These are phyloP conservation scores for Brevimyrus niger DNA, from an alignment of 2,113 vertebrate genomes.

Conservation along the genomic window DNA sequence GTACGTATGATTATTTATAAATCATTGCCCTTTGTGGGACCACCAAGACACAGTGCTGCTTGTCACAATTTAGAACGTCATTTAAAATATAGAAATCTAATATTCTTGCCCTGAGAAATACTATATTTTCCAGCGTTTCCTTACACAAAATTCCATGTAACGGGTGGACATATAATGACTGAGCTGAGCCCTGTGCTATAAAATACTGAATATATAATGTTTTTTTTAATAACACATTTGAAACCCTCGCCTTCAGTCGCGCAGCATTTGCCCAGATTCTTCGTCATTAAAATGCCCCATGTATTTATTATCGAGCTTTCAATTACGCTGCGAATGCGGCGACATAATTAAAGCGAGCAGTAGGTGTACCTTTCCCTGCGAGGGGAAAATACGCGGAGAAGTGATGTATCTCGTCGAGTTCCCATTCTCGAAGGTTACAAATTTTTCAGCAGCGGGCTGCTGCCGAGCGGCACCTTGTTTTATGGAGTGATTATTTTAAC, in stretches of 20 bases:
- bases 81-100: neutral
- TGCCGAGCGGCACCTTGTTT: constrained; percentile 34
- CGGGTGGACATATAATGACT: neutral
- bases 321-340: constrained; percentile 65
- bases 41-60: neutral
- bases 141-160: neutral
- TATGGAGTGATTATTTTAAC: constrained; percentile 45
- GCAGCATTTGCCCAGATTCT: constrained; percentile 2
- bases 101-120: neutral
- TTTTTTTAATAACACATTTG: neutral
- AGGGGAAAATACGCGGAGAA: constrained; percentile 48
- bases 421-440: constrained; percentile 59
- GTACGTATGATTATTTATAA: neutral
- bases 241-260: constrained; percentile 13
- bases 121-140: neutral
- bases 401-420: constrained; percentile 56
- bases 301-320: constrained; percentile 60
- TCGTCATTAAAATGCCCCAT: constrained; percentile 34
- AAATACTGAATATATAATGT: neutral
- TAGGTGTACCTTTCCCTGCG: constrained; percentile 43
- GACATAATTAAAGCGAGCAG: constrained; percentile 67
- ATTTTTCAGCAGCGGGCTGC: constrained; percentile 51
- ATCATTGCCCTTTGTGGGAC: neutral
- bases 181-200: neutral
- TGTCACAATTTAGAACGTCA: neutral